Evolutionary conservation across 2,113 vertebrate species (phyloP), one percentile per base, ranked within the genome.

Genomic region (Actenoides hombroni): DNA sequence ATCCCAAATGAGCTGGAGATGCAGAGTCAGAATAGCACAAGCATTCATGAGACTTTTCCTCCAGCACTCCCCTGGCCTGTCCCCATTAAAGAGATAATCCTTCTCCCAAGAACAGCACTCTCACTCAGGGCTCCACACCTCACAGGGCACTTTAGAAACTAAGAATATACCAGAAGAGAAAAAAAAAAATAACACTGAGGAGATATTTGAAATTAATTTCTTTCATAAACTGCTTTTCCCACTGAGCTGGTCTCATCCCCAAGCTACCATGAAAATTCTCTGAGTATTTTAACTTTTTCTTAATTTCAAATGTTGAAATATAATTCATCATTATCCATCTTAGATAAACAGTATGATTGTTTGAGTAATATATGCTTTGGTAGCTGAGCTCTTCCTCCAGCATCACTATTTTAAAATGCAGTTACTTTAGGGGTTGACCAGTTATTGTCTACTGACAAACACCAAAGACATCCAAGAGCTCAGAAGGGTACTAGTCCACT

Each of bases 271-370:
- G 69, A 88, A 80, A 68, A 86, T 86, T 88, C 78, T 76, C 26
- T 29, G 24, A 61, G 46, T 59, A 68, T 85, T n/a, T 83, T 92
- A 83, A 88, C 63, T 51, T 95, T 63, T 87, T 75, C 75, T 65
- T 84, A 63, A 74, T 92, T 96, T 92, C 54, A 86, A 83, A 61
- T 69, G 46, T 75, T 77, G 73, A 74, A 88, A 88, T 70, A 75
- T 20, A 94, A 89, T 78, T 91, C 60, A 70, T 83, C 51, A 54
- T 68, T 81, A 86, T 48, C 57, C 35, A 82, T 44, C 26, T 64
- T 59, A 70, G 64, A 39, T 81, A 88, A 96, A 90, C 56, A 88
- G 63, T 14, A 86, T 18, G 21, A 25, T 61, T 86, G 37, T 79
- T 88, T 78, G 46, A 92, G 46, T 67, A 94, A 94, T 21, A 81